Base-by-base conservation (phyloP, 2,888 invertebrate genomes). In the Blomia tropicalis region DNA sequence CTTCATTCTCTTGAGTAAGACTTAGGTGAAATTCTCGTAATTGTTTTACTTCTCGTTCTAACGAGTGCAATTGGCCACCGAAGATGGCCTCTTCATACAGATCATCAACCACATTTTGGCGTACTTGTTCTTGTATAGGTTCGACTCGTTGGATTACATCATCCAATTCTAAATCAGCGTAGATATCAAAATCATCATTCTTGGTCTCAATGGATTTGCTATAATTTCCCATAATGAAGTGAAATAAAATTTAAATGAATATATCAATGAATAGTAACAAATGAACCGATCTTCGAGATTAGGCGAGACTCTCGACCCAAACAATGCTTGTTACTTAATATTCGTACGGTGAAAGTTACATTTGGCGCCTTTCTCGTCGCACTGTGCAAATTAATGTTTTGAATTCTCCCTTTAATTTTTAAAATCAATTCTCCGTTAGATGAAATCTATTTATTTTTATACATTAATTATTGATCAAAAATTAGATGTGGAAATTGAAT, bases 401-500 rank as follows among this genome's bases (percentile, higher is more conserved):
- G n/a, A n/a, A n/a, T n/a, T n/a, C n/a, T n/a, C n/a, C n/a, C n/a
- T n/a, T n/a, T n/a, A n/a, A n/a, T n/a, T n/a, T n/a, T n/a, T n/a
- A n/a, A n/a, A n/a, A n/a, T n/a, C n/a, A n/a, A n/a, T n/a, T n/a
- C n/a, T n/a, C n/a, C n/a, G n/a, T n/a, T n/a, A n/a, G n/a, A n/a
- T n/a, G n/a, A n/a, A n/a, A n/a, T n/a, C n/a, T n/a, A n/a, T n/a
- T n/a, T n/a, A n/a, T n/a, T n/a, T n/a, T n/a, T n/a, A n/a, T n/a
- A n/a, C n/a, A n/a, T 17, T 22, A 7, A 62, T 53, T 51, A 5
- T 31, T 63, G 25, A 31, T 60, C 59, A 19, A 30, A 63, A 25
- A 59, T 54, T 17, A 63, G 14, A 30, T 47, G 11, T 14, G 63
- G 63, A 63, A 59, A 63, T 17, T 58, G n/a, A 1, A 60, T 11